phyloP scores from a whole-genome alignment of 2,888 invertebrate species.

The Altica lythri region DNA sequence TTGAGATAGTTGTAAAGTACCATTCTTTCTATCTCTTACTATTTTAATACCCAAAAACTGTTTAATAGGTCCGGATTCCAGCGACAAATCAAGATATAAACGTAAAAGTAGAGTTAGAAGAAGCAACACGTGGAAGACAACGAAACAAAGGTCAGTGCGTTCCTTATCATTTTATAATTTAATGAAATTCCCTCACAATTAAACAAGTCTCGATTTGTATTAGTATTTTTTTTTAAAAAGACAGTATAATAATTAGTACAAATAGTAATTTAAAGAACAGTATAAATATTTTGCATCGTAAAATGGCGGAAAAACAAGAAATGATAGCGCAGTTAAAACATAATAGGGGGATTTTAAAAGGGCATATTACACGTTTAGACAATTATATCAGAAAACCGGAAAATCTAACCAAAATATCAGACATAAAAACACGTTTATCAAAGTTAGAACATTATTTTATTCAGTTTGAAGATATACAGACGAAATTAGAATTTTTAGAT shows the following conservation, averaged over 20 bases:
- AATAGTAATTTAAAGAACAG: background rate
- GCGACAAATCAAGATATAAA: too few relatives aligned
- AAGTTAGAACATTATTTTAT: background rate
- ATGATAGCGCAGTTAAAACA: background rate
- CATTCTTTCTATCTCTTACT: too few relatives aligned
- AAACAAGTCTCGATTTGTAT: background rate
- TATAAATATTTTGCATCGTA: background rate
- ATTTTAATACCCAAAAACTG: too few relatives aligned
- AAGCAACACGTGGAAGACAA: too few relatives aligned
- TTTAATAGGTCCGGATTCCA: too few relatives aligned
- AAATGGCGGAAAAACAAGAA: background rate
- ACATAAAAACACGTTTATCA: background rate
- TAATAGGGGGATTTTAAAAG: slow-evolving; percentile 2
- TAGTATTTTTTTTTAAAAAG: background rate
- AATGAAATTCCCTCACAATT: background rate
- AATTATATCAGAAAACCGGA: background rate
- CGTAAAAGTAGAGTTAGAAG: too few relatives aligned
- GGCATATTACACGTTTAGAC: slow-evolving; percentile 7
- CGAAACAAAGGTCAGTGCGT: slow-evolving; percentile 9
- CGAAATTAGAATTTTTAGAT: slow-evolving; percentile 4
- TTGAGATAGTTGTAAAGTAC: too few relatives aligned
- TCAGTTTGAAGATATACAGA: slow-evolving; percentile 1
- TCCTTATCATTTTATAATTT: background rate
- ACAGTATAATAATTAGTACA: background rate
- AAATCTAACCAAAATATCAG: background rate